Evolutionary conservation across 2,888 invertebrate species (phyloP).

Genomic region (Apamea sordens): DNA sequence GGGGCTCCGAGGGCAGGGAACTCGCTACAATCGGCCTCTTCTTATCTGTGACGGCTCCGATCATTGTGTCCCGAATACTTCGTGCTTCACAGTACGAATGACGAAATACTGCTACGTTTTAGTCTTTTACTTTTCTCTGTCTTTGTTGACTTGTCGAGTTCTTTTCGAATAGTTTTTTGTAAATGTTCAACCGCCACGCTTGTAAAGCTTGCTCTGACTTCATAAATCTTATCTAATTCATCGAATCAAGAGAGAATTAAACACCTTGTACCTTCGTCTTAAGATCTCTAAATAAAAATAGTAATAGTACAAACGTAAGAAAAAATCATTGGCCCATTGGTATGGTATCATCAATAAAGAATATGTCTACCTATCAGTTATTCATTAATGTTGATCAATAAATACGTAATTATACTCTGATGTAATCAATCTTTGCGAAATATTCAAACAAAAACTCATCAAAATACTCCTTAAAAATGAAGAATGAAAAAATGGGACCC

Average conservation of each 20-base stretch:
- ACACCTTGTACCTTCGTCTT: constrained; percentile 72
- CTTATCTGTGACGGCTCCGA: constrained; percentile 88
- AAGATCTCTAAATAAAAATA: constrained; percentile 70
- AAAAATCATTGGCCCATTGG: constrained; percentile 64
- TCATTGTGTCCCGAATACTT: constrained; percentile 87
- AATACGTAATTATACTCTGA: constrained; percentile 70
- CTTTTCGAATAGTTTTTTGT: constrained; percentile 85
- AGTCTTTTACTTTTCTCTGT: constrained; percentile 84
- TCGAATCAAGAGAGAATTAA: constrained; percentile 81
- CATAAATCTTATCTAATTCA: constrained; percentile 87
- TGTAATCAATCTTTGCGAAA: constrained; percentile 82
- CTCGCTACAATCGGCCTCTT: constrained; percentile 85
- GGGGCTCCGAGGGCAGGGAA: constrained; percentile 78
- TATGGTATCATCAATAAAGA: constrained; percentile 60
- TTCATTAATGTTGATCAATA: constrained; percentile 73
- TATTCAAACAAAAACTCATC: constrained; percentile 78
- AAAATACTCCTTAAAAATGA: constrained; percentile 73
- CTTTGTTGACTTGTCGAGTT: constrained; percentile 88
- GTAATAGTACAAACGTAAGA: constrained; percentile 70
- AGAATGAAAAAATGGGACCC: constrained; percentile 72
- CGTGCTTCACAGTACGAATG: constrained; percentile 84
- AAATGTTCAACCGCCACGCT: constrained; percentile 81
- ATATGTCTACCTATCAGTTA: constrained; percentile 52
- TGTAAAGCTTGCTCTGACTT: constrained; percentile 84
- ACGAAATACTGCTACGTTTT: constrained; percentile 84